Evolutionary conservation across 2,113 vertebrate genomes (phyloP), one percentile per base, ranked within the genome.

Genomic region (Piaya cayana): DNA sequence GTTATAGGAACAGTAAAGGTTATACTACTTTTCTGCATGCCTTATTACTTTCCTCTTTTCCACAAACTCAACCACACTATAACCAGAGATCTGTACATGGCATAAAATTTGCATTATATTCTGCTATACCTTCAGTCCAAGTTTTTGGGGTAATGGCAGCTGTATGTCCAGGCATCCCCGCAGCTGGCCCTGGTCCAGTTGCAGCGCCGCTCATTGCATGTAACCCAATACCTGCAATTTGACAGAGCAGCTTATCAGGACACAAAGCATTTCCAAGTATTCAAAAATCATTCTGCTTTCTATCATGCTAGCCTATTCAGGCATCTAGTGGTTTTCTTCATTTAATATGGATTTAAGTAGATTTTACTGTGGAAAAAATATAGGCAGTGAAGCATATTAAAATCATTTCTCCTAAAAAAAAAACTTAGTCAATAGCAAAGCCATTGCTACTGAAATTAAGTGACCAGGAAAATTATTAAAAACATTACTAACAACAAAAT

Each of bases 111-210:
- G 19, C 27, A 68, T 83, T 95, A 60, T 14, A 76, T 4, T 58
- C 50, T 3, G 2, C 34, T 80, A 62, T 93, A 98, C 98, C 98
- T 82, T 99, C 98, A 80, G 97, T 71, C 98, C 98, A 99, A 6
- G 98, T 96, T 95, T 99, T 98, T 77, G 98, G 97, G 59, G 97
- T 98, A 90, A 98, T 91, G 60, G 96, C 95, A 92, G 98, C 92
- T 89, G 82, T 91, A 87, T 97, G 97, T 67, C 97, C 98, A 91
- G 98, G 98, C 86, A 98, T 97, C 81, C 97, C 97, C 17, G 98
- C 96, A 70, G 98, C 92, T 25, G 97, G 86, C 39, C 97, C 98
- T 55, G 97, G 95, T 37, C 97, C 98, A 85, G 98, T 29, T 79
- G 97, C 96, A 78, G 97, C 84, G 43, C 98, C 98, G 88, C 96